Conservation (phyloP, 2,888 invertebrate genomes). For the Acanthosepion esculentum region DNA sequence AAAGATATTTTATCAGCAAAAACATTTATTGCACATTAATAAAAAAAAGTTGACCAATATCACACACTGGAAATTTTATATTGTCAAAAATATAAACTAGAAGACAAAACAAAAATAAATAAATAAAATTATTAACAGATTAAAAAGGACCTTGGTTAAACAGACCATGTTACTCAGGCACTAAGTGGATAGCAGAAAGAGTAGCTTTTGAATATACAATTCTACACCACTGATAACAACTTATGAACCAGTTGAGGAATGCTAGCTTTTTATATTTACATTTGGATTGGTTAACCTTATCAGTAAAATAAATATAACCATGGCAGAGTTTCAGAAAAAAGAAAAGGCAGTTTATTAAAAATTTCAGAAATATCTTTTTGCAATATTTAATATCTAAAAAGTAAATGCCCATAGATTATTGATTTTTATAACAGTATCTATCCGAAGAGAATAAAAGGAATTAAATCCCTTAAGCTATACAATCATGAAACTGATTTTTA, state of each 20-base stretch:
- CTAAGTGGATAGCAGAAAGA: not conserved
- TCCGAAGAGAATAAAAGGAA: too few relatives aligned
- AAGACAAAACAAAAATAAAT: not conserved
- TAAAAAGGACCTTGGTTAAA: not conserved
- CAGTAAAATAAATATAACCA: not conserved
- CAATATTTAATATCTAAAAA: not conserved
- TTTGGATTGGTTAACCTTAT: not conserved
- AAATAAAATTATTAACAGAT: not conserved
- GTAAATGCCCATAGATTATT: too few relatives aligned
- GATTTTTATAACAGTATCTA: too few relatives aligned
- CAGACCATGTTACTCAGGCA: not conserved
- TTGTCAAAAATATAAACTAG: not conserved
- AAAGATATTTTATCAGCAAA: not conserved
- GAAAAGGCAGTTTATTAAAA: not conserved
- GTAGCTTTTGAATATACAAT: not conserved
- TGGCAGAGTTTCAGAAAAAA: too few relatives aligned
- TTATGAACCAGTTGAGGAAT: not conserved
- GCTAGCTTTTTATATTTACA: not conserved
- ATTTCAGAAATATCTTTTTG: not conserved
- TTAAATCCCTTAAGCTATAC: too few relatives aligned
- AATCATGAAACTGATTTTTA: not conserved
- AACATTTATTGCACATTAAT: not conserved
- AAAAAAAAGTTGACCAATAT: not conserved
- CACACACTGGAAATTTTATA: not conserved
- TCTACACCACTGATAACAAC: not conserved